phyloP scores from a whole-genome alignment of 2,113 vertebrate species.

The Carassius auratus region DNA sequence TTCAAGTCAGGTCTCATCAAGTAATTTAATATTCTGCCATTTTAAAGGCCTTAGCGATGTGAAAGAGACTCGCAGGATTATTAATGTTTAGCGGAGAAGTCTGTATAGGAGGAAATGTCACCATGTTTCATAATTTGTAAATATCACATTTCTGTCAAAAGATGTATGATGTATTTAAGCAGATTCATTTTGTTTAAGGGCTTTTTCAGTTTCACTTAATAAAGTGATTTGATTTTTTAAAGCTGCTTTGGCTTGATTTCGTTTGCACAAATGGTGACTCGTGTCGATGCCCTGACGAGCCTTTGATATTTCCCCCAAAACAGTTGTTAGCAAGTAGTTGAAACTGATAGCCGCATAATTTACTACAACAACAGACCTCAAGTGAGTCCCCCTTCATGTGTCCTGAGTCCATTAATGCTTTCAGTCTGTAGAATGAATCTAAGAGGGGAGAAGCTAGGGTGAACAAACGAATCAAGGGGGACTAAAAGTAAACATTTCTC shows the following conservation, averaged over 20 bases:
- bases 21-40: not conserved
- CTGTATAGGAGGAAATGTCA: constrained; percentile 62
- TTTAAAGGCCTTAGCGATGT: constrained; percentile 20
- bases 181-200: constrained; percentile 69
- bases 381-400: constrained; percentile 16
- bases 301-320: constrained; percentile 7
- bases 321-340: constrained; percentile 34
- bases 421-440: not conserved
- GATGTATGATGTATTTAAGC: constrained; percentile 86
- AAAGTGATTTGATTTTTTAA: constrained; percentile 80
- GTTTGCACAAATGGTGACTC: constrained; percentile 28
- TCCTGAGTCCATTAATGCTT: constrained; percentile 13
- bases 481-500: constrained; percentile 41
- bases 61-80: constrained; percentile 4
- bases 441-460: not conserved
- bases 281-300: not conserved
- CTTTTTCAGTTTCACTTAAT: constrained; percentile 87
- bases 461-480: not conserved
- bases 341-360: constrained; percentile 16
- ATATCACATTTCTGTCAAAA: constrained; percentile 81
- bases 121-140: constrained; percentile 81
- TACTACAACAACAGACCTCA: constrained; percentile 28
- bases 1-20: constrained; percentile 21
- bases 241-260: constrained; percentile 6
- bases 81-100: constrained; percentile 60